Evolutionary conservation across 2,113 vertebrate species (phyloP), one percentile per base, ranked within the genome.

Genomic region (Xiphophorus couchianus): DNA sequence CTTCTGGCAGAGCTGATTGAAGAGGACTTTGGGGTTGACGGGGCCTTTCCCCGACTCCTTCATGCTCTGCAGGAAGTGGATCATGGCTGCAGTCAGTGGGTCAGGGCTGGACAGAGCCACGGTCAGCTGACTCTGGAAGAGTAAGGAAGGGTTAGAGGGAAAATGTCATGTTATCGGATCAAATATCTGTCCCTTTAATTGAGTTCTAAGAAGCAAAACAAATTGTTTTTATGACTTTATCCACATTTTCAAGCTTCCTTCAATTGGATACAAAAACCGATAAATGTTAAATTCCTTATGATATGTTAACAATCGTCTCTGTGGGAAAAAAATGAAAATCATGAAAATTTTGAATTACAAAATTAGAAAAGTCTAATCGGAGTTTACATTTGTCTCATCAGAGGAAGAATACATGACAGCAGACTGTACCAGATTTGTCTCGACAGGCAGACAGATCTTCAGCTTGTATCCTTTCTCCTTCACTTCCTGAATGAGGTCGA

Each of bases 1-100:
- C 98, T 98, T 99, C 83, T 98, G 97, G 89, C 98, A 99, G 78
- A 99, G 97, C 88, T 99, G 98, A 90, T 94, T 98, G 90, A 99
- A 99, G 71, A 99, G 96, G 69, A 96, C 91, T 93, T 97, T 99
- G 72, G 98, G 97, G 87, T 96, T 97, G 84, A 98, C 90, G 0
- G 97, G 96, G 74, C 96, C 96, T 93, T 95, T 98, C 42, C 96
- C 96, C 44, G 95, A 80, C 74, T 98, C 97, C 85, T 96, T 97
- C 97, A 99, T 98, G 91, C 93, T 97, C 77, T 97, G 96, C 76
- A 99, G 96, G 91, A 99, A 98, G 86, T 97, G 92, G 91, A 98
- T 96, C 96, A 99, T 96, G 66, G 97, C 97, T 44, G 97, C 96
- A 65, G 98, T 99, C 93, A 99, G 92, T 19, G 97, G 95, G 84